Base-by-base conservation (phyloP, 1,140 invertebrate genomes). In the Ceratina australensis region DNA sequence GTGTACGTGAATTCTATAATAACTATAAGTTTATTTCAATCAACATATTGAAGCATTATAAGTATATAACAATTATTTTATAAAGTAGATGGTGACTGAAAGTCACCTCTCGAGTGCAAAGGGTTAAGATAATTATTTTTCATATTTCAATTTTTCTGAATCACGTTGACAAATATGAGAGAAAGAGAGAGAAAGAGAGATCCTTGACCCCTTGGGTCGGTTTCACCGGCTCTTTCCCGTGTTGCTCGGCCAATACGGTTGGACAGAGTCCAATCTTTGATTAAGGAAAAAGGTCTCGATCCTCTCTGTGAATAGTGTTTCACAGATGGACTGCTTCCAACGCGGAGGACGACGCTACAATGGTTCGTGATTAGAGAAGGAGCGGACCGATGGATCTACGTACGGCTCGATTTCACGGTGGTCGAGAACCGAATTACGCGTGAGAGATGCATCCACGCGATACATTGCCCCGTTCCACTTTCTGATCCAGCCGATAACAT, bases 211-310 rank as follows among this genome's bases (percentile, higher is more conserved):
- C 18, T 24, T 15, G 50, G 18, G n/a, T 24, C 47, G 13, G 54
- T 59, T 47, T 12, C 26, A 54, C 1, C 59, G 20, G 59, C n/a
- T 49, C n/a, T 52, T 50, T 7, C 22, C 20, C 64, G 64, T 59
- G 72, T 59, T 67, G 64, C n/a, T 49, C 47, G 73, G 56, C 73
- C 42, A 24, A 68, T 68, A 68, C 64, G 56, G 24, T 76, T 76
- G 73, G 73, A 57, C n/a, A 8, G 42, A 49, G 24, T 76, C 73
- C 73, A 76, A 76, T 68, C 73, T 68, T 47, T 68, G 65, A 68
- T 76, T 67, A 67, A 76, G 56, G 65, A 20, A 20, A 59, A 67
- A 28, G 3, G 18, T 72, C 57, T 72, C 71, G 69, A 61, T 72
- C 26, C 47, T 63, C 15, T 63, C 13, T 28, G n/a, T 18, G 69